Evolutionary conservation across 2,113 vertebrate species (phyloP), one percentile per base, ranked within the genome.

Genomic region (Eonycteris spelaea): DNA sequence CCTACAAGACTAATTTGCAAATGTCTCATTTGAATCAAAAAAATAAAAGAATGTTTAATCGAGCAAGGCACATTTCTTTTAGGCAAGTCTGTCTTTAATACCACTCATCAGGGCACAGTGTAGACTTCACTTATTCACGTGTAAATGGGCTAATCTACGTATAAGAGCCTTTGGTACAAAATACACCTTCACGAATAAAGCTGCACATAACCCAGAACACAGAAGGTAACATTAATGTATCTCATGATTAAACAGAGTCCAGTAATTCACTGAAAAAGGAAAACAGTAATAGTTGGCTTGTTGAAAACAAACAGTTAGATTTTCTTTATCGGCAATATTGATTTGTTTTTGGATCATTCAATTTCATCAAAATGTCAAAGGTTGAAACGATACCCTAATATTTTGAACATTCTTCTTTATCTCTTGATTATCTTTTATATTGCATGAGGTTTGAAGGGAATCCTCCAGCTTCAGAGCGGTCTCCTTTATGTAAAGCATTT

Each of bases 51-150:
- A 70, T 86, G 85, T 90, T 96, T 94, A 90, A 68, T 90, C 92
- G 89, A 97, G 82, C 97, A 98, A 98, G 98, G 98, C 98, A 98
- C 98, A 97, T 90, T 97, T 97, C 96, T 92, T 96, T 97, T 97
- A 98, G 97, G 95, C 90, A 97, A 92, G 96, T 95, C 97, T 67
- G n/a, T 85, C 96, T 94, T 88, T 13, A 2, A 97, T 93, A 95
- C 57, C 33, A 11, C 75, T 94, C 71, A 77, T 97, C 90, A 94
- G 95, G 91, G 95, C 95, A 82, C 74, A 40, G 91, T 59, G 53
- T 96, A 71, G 96, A 95, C 30, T 86, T 87, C 40, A 33, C 92
- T 96, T 95, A 87, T 87, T 92, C 92, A 92, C 30, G 19, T 71
- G 84, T 91, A 85, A 88, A 90, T 78, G 90, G 78, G 45, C 94